These are phyloP conservation scores for Xylota sylvarum DNA, from an alignment of 2,888 invertebrate species.

Conservation along the genomic window DNA sequence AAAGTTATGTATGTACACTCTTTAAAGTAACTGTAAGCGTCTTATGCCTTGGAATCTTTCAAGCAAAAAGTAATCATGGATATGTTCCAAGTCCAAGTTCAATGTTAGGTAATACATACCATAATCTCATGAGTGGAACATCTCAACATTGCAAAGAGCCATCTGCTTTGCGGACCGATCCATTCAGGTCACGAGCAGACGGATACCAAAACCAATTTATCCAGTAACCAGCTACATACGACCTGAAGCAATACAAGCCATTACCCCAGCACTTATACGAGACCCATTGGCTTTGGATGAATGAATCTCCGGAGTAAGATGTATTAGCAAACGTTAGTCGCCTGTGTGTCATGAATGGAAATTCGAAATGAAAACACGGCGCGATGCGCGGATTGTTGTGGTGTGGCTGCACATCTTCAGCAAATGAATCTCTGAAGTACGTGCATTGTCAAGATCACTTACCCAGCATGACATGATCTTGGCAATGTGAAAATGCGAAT, in stretches of 20 bases:
- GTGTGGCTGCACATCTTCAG: slow-evolving; percentile 39
- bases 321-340: neutral
- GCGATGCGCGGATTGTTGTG: slow-evolving; percentile 16
- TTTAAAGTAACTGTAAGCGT: neutral
- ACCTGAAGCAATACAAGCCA: slow-evolving; percentile 33
- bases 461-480: slow-evolving; percentile 58
- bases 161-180: slow-evolving; percentile 29
- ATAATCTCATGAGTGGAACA: slow-evolving; percentile 36
- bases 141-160: slow-evolving; percentile 18
- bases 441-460: slow-evolving; percentile 72
- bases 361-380: slow-evolving; percentile 25
- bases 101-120: slow-evolving; percentile 64
- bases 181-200: slow-evolving; percentile 65
- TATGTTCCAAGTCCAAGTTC: slow-evolving; percentile 68
- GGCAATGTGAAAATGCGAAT: slow-evolving; percentile 44
- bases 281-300: slow-evolving; percentile 57
- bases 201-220: slow-evolving; percentile 50
- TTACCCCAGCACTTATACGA: slow-evolving; percentile 47
- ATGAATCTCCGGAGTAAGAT: slow-evolving; percentile 47
- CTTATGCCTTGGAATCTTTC: neutral
- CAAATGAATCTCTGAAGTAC: slow-evolving; percentile 54
- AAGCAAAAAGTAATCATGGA: neutral
- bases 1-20: neutral
- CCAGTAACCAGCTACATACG: slow-evolving; percentile 24
- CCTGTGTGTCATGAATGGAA: slow-evolving; percentile 43